These are phyloP conservation scores for Drosophila asahinai DNA, from an alignment of 1,140 invertebrate genomes.

Conservation along the genomic window DNA sequence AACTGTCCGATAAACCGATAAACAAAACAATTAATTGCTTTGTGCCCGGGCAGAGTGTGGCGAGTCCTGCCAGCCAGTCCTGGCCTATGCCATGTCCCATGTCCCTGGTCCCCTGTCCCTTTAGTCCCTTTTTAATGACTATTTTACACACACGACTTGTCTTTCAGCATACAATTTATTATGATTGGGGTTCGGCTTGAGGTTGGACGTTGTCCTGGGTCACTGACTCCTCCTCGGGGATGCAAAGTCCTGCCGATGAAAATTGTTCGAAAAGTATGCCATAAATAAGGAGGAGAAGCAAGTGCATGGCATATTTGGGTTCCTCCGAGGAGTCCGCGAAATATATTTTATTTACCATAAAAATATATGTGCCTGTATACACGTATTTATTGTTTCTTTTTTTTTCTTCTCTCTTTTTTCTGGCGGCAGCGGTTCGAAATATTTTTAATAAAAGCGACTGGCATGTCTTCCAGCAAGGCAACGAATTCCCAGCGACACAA, in stretches of 20 bases:
- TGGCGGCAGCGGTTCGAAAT: background rate
- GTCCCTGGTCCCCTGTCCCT: background rate
- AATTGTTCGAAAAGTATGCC: conserved; percentile 40
- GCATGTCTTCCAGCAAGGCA: background rate
- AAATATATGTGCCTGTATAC: background rate
- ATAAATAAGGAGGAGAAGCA: conserved; percentile 32
- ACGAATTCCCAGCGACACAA: background rate
- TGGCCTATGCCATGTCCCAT: conserved; percentile 4
- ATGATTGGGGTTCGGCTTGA: conserved; percentile 53
- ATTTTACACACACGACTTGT: conserved; percentile 81
- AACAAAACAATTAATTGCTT: conserved; percentile 83
- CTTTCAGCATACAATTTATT: conserved; percentile 73
- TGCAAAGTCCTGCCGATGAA: conserved; percentile 14
- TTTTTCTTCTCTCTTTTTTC: background rate
- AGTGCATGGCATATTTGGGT: conserved; percentile 37
- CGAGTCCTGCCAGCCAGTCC: background rate
- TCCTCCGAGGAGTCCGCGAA: conserved; percentile 16
- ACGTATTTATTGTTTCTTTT: background rate
- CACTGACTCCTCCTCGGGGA: conserved; percentile 39
- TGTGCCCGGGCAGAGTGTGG: conserved; percentile 38
- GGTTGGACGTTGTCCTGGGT: conserved; percentile 24
- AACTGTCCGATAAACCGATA: conserved; percentile 78
- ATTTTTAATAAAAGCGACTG: conserved; percentile 34
- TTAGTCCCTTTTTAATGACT: conserved; percentile 73
- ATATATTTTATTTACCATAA: conserved; percentile 22